These are phyloP conservation scores for Parauchenoglanis punctatus DNA, from an alignment of 2,797 vertebrate genomes.

Conservation along the genomic window DNA sequence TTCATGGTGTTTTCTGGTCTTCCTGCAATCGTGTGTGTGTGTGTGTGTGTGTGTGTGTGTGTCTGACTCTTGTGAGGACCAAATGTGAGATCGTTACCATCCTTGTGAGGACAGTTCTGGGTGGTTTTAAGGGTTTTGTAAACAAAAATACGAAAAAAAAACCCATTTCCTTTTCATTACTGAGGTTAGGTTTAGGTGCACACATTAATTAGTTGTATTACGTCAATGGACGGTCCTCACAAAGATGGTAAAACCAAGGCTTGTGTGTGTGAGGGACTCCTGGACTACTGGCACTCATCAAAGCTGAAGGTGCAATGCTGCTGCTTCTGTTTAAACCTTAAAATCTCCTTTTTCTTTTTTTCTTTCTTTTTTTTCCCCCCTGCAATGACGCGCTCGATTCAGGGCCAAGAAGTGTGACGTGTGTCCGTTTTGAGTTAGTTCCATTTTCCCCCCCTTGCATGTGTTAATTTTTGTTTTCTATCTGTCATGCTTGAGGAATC, in stretches of 20 bases:
- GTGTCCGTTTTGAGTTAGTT: conserved; percentile 23
- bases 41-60: not conserved
- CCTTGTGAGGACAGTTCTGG: too few relatives aligned
- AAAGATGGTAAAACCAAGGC: too few relatives aligned
- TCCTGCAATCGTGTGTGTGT: not conserved
- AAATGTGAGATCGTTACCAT: too few relatives aligned
- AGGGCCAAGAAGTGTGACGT: conserved; percentile 56
- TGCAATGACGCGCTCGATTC: conserved; percentile 47
- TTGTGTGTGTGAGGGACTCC: not conserved
- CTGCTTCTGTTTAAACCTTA: conserved; percentile 42
- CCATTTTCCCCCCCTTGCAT: conserved; percentile 27
- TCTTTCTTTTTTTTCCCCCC: not conserved
- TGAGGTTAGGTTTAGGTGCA: too few relatives aligned
- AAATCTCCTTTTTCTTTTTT: not conserved
- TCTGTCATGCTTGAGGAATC: conserved; percentile 52
- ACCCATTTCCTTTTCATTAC: too few relatives aligned
- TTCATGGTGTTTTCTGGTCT: not conserved
- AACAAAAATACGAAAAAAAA: too few relatives aligned
- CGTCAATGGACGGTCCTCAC: too few relatives aligned
- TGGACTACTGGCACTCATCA: conserved; percentile 38
- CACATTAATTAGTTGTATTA: too few relatives aligned
- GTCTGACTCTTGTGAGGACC: too few relatives aligned
- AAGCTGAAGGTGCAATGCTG: conserved; percentile 36
- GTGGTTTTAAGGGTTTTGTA: not conserved
- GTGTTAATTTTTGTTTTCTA: conserved; percentile 53